Evolutionary conservation across 2,113 vertebrate genomes (phyloP), one percentile per base, ranked within the genome.

Genomic region (Lagopus leucura): DNA sequence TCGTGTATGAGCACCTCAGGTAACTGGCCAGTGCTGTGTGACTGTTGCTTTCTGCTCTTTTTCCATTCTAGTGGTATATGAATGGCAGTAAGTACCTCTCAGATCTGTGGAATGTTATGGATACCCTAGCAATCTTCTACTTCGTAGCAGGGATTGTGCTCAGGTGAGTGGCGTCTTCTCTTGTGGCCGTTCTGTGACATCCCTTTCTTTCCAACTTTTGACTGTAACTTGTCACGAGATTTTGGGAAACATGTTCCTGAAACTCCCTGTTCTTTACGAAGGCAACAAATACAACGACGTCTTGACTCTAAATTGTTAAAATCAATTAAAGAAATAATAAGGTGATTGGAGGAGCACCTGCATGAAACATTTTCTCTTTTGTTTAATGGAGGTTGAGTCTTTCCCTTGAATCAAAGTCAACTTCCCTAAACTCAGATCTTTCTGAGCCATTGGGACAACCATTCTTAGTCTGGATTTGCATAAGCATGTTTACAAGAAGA

Each of bases 81-180:
- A 99, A 99, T 5, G 97, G 98, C 43, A 98, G 96, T 89, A 98
- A 98, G 79, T 99, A 99, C 85, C 99, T 99, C 47, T 97, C 95
- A 4, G 98, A 99, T 67, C 77, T 98, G 50, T 99, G 99, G 99
- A 99, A 99, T 54, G 98, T 99, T 74, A 97, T 99, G 98, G 99
- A 99, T 79, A 98, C 98, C 0, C 95, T 99, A 19, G 99, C 98
- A 18, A 99, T 99, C 42, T 32, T 98, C 71, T 98, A 99, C 78
- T 99, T 99, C 96, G 96, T 98, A 61, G 81, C 98, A 1, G 99
- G 99, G 11, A 97, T 99, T 21, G 96, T 90, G 2, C 99, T 99
- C 92, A 98, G 99, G 99, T 99, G 45, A 97, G 97, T 58, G 4
- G 4, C 5, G 2, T 14, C 21, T 5, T 48, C 2, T 16, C 5